Base-by-base conservation (phyloP, 2,113 vertebrate species). In the Peromyscus polionotus region DNA sequence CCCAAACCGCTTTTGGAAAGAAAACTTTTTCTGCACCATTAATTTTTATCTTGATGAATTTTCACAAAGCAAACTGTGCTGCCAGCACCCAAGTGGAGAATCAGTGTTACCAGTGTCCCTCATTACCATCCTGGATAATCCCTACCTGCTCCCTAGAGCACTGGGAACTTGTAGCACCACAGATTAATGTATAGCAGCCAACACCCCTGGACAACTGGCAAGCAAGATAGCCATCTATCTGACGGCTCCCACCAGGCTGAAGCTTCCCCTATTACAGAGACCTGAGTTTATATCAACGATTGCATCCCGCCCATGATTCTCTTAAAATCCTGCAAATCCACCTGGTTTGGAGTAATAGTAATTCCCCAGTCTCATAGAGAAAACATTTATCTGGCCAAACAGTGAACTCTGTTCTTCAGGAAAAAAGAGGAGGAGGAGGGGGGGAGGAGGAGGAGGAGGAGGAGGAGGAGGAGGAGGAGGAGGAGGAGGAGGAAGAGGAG, bases 291-390 rank as follows among this genome's bases (percentile, higher is more conserved):
- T 93, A 67, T 91, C 81, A 91, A 94, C 87, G 84, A 59, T 70
- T 70, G 81, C 54, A 95, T 75, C 61, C 48, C 76, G 57, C 91
- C 75, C 76, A 92, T 6, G 0, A 42, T 88, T 94, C 81, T 96
- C 93, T 96, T 87, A 95, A 96, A 91, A 96, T 67, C 14, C 26
- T 88, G 80, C 77, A 90, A 96, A 96, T 92, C 88, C 45, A 85
- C 91, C 95, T 95, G 63, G 51, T 51, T 90, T 90, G 57, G 73
- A 68, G 80, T 90, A 88, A 92, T 75, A 51, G 67, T n/a, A 80
- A 80, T 85, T 76, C 68, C 51, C 85, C 90, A 59, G 87, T 89
- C 72, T 89, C 76, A 33, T 5, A 76, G 88, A 36, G 26, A 76
- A 77, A 67, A 48, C 76, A 84, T 72, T 42, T 65, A 86, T 59